These are phyloP conservation scores for Pachyuromys duprasi DNA, from an alignment of 2,797 vertebrate species.

Conservation along the genomic window DNA sequence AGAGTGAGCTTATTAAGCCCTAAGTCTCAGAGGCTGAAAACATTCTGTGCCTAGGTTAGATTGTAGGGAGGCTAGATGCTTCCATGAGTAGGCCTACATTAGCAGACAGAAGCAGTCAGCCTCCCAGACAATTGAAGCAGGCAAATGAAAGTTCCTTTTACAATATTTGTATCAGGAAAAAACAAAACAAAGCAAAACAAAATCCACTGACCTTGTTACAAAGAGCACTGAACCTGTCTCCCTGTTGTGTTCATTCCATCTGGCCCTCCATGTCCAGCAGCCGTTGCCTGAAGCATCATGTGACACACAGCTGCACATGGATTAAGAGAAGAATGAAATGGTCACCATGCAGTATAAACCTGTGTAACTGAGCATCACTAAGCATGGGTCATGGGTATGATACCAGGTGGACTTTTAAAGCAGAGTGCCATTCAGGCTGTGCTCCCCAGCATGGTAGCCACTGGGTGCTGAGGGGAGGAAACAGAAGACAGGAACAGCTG, in stretches of 20 bases:
- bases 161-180: neutral
- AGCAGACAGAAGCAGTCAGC: no score
- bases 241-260: neutral
- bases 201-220: conserved; percentile 13
- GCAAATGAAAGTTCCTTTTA: no score
- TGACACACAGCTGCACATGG: neutral
- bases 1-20: no score
- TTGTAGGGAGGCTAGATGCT: no score
- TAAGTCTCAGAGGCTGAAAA: no score
- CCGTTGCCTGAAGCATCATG: neutral
- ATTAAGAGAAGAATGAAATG: conserved; percentile 46
- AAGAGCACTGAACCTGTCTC: neutral
- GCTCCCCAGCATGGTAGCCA: no score
- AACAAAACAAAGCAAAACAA: conserved; percentile 3
- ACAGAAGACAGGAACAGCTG: no score
- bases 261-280: neutral
- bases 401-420: neutral
- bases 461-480: no score
- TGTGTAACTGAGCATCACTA: neutral
- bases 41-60: no score
- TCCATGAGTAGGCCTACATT: no score
- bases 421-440: neutral
- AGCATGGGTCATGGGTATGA: neutral
- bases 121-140: no score
- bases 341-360: neutral